Conservation (phyloP, 2,888 invertebrate genomes). For the Thelaira solivaga region DNA sequence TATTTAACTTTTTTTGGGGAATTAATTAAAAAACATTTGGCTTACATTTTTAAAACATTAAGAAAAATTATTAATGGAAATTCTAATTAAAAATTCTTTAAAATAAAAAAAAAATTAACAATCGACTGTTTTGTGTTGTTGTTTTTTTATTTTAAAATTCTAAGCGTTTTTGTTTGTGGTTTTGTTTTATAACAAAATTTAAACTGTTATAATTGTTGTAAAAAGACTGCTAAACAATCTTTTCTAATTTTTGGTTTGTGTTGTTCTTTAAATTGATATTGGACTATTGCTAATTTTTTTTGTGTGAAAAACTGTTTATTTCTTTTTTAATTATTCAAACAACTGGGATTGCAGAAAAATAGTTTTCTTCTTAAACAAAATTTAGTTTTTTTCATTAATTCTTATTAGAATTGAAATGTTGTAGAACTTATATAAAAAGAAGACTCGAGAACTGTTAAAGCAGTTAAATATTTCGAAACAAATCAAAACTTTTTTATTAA, state of each 20-base stretch:
- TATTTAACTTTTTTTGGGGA: background rate
- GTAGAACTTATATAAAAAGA: too few species aligned
- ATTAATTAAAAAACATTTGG: background rate
- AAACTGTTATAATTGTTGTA: slow-evolving; percentile 30
- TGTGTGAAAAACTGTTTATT: slow-evolving; percentile 20
- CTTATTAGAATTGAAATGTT: too few species aligned
- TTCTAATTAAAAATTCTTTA: background rate
- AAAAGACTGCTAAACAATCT: background rate
- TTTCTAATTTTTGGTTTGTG: slow-evolving; percentile 20
- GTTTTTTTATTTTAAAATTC: slow-evolving; percentile 1
- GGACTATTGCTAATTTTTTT: slow-evolving; percentile 28
- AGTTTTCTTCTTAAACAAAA: too few species aligned
- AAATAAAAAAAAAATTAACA: slow-evolving; percentile 55
- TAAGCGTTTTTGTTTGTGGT: slow-evolving; percentile 27
- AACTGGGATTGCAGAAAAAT: background rate
- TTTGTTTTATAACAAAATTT: slow-evolving; percentile 42
- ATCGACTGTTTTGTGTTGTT: slow-evolving; percentile 55
- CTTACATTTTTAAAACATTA: background rate
- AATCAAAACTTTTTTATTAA: too few species aligned
- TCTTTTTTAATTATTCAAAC: background rate
- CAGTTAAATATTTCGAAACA: too few species aligned
- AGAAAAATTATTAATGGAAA: background rate
- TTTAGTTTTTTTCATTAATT: too few species aligned
- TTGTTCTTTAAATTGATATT: slow-evolving; percentile 8
- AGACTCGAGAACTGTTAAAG: too few species aligned